These are phyloP conservation scores for Cryptoprocta ferox DNA, from an alignment of 2,797 vertebrate genomes.

Conservation along the genomic window DNA sequence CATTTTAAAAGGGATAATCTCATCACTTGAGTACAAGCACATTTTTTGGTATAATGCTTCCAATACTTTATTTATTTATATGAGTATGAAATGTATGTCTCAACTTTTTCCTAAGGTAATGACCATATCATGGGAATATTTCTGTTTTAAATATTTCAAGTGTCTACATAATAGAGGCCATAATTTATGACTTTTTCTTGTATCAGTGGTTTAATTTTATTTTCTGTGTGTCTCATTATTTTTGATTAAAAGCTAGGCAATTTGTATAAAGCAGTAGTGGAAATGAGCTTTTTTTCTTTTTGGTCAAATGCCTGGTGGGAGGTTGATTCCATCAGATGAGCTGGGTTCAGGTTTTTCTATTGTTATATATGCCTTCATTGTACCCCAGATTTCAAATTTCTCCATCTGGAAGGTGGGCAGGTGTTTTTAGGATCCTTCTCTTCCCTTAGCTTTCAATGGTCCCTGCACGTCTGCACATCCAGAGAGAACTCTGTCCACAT, in stretches of 20 bases:
- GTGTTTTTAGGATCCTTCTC: neutral
- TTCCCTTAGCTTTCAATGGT: neutral
- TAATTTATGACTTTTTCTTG: neutral
- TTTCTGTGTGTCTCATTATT: neutral
- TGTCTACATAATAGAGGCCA: neutral
- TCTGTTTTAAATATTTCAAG: neutral
- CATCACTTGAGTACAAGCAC: neutral
- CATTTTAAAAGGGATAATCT: neutral
- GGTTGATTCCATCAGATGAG: neutral
- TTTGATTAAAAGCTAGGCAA: neutral
- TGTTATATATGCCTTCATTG: neutral
- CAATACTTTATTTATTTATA: neutral
- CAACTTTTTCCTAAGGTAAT: neutral
- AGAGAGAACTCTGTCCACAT: neutral
- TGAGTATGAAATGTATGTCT: neutral
- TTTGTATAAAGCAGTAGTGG: neutral
- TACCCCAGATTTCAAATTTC: neutral
- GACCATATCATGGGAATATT: neutral
- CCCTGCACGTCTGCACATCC: neutral
- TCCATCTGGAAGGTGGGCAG: neutral
- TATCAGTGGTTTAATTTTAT: neutral
- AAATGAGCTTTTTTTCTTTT: neutral
- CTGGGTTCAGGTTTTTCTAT: neutral
- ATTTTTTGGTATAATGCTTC: neutral
- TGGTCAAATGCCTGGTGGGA: neutral